These are phyloP conservation scores for Myiozetetes cayanensis DNA, from an alignment of 2,113 vertebrate species.

Conservation along the genomic window DNA sequence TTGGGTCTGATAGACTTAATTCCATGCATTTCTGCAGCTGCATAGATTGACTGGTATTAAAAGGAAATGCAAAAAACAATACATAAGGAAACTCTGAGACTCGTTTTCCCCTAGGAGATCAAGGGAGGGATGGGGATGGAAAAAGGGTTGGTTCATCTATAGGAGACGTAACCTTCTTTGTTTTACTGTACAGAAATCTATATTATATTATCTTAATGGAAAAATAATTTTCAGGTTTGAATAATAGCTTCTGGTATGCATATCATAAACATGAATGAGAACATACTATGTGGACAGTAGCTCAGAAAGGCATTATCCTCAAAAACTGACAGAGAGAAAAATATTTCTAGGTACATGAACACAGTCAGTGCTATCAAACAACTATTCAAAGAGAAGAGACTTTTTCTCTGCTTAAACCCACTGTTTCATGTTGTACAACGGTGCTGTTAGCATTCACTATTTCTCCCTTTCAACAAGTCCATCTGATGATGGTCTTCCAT, in stretches of 20 bases:
- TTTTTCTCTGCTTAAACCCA: neutral
- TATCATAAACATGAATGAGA: neutral
- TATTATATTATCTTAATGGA: neutral
- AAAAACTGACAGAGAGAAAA: neutral
- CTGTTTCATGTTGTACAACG: neutral
- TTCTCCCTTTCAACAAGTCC: neutral
- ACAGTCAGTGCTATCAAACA: neutral
- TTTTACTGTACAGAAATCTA: neutral
- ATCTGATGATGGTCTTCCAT: neutral
- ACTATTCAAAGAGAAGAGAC: neutral
- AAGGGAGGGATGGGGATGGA: neutral
- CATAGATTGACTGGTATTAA: neutral
- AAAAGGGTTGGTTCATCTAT: neutral
- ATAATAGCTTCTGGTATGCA: neutral
- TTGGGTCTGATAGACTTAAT: neutral
- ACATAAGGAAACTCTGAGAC: neutral
- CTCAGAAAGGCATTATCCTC: neutral
- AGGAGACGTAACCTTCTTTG: neutral
- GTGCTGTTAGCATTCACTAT: rapidly evolving
- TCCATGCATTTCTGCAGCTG: neutral
- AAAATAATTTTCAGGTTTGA: neutral
- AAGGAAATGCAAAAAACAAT: neutral
- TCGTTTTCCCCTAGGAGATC: neutral
- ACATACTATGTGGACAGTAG: neutral
- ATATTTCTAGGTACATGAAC: neutral